Base-by-base conservation (phyloP, 2,888 invertebrate species). In the Ptychoptera contaminata region DNA sequence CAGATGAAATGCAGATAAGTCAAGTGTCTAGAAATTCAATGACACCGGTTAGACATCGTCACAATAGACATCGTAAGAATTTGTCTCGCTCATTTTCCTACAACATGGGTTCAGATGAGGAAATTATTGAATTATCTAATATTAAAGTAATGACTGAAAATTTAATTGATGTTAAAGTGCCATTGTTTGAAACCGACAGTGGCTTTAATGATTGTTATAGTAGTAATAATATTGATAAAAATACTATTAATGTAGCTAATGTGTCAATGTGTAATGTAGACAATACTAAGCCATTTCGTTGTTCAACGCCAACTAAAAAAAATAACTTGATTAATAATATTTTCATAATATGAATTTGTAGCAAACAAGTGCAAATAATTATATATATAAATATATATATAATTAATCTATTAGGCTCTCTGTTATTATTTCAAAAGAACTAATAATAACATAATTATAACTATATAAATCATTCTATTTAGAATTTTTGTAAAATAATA, bases 171-270 rank as follows among this genome's bases (percentile, higher is more conserved):
- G 30, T 30, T 30, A 16, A 30, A 40, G 5, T 32, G 32, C 43
- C 48, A 2, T 56, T 64, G 8, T 57, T 59, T 51, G 57, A 62
- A 16, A 56, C 58, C 2, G 65, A 65, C 41, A 65, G 65, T 40
- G 65, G 65, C 3, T 64, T 64, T 40, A 64, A 63, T 49, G 64
- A 65, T 39, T 59, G 58, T 48, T 53, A 55, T 47, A 54, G n/a
- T 46, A 56, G 45, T 50, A 55, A 31, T 4, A 48, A 51, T 29
- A 47, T 35, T 37, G 50, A 51, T 43, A 32, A n/a, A 5, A 45
- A 42, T 29, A 30, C 39, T 2, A 44, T 35, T n/a, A 29, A 42
- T 12, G 7, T 29, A 14, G 15, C n/a, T 34, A n/a, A 16, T 16
- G 10, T 8, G 10, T 16, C 23, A 23, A 23, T 23, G 23, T 23